Evolutionary conservation across 1,140 invertebrate species (phyloP).

Genomic region (Copidosoma floridanum): DNA sequence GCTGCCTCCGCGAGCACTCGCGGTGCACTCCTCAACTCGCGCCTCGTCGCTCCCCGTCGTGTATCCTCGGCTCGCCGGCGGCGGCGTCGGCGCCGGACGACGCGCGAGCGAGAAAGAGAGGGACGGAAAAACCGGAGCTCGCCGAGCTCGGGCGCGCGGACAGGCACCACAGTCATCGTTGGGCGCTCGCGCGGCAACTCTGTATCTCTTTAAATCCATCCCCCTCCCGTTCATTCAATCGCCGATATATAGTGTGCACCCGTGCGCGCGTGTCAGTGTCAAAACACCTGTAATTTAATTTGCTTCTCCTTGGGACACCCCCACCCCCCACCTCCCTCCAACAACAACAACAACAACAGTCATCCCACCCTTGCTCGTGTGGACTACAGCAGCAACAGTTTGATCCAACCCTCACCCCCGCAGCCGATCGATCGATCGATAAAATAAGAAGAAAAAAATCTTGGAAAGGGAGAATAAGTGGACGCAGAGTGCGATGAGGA

Average conservation of each 20-base stretch:
- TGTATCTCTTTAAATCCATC: constrained; percentile 23
- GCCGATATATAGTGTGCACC: constrained; percentile 5
- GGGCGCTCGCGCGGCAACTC: constrained; percentile 46
- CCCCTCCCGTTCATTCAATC: constrained; percentile 13
- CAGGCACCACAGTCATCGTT: constrained; percentile 45
- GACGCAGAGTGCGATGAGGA: too few relatives aligned
- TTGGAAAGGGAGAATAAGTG: too few relatives aligned
- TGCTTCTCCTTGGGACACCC: neutral
- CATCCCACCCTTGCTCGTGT: too few relatives aligned
- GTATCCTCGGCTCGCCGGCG: constrained; percentile 26
- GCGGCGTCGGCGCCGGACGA: neutral
- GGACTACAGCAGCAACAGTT: too few relatives aligned
- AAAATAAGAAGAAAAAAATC: too few relatives aligned
- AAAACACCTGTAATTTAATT: neutral
- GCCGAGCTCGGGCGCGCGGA: neutral
- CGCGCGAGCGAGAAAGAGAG: too few relatives aligned
- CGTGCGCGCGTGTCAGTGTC: neutral
- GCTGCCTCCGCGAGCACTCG: constrained; percentile 1
- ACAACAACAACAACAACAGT: too few relatives aligned
- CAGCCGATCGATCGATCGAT: too few relatives aligned
- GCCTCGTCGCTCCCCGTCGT: neutral
- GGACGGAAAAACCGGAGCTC: too few relatives aligned
- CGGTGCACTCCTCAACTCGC: neutral
- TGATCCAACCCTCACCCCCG: too few relatives aligned
- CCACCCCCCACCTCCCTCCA: neutral